Evolutionary conservation across 2,888 invertebrate genomes (phyloP), one percentile per base, ranked within the genome.

Genomic region (Rotaria sp.): DNA sequence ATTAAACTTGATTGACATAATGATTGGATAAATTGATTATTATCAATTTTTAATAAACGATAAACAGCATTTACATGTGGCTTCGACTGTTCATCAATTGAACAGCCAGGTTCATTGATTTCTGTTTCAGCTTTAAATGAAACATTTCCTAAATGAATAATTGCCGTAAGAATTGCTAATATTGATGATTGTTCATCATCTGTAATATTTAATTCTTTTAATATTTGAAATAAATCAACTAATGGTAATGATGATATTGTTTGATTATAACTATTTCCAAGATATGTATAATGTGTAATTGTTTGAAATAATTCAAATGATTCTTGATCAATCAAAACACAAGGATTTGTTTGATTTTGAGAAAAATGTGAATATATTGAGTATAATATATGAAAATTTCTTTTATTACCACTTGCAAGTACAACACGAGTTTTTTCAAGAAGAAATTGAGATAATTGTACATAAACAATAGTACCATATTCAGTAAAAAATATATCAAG

Each of bases 301-400:
- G 24, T 41, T 45, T 80, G 24, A 80, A 80, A 45, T 45, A 80
- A n/a, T n/a, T 80, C 45, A 26, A 45, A 80, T 67, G 67, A 35
- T 67, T 30, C 35, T 35, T 38, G 67, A 67, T 67, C 67, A 15
- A n/a, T 80, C 5, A n/a, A 45, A 13, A 45, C 1, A 80, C 41
- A 80, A 21, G 41, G 45, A 80, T 80, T 80, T 3, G 11, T 10
- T 45, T 45, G 41, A 7, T 24, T 15, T 45, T n/a, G 45, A 21
- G 45, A 45, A n/a, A 80, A 80, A 80, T 80, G 45, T 26, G 41
- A 41, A 41, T 45, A 80, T 88, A 90, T 88, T 88, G 90, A 90
- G 88, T 90, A 90, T 87, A 91, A 91, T 85, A 91, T 90, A 87
- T 91, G 91, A 87, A 91, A 91, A 87, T 90, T 91, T 86, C 90